phyloP scores from a whole-genome alignment of 2,797 vertebrate genomes.

The Aulostomus chinensis region DNA sequence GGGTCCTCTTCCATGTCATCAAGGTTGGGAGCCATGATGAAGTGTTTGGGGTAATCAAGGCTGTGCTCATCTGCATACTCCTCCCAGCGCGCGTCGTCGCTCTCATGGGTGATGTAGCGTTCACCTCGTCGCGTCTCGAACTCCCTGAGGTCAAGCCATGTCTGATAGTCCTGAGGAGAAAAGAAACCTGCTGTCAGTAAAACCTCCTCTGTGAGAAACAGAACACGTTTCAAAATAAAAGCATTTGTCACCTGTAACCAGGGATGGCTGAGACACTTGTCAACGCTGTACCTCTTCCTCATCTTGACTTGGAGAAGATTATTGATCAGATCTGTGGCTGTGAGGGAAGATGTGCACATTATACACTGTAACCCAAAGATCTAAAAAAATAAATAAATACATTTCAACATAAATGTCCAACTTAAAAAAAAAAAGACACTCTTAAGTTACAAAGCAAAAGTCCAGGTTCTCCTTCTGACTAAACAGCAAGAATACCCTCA shows the following conservation, averaged over 20 bases:
- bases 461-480: background rate
- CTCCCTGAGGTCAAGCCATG: slow-evolving; percentile 97
- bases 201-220: background rate
- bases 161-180: slow-evolving; percentile 91
- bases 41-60: slow-evolving; percentile 93
- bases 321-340: slow-evolving; percentile 97
- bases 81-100: slow-evolving; percentile 97
- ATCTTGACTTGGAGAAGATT: slow-evolving; percentile 99
- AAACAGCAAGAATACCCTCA: background rate
- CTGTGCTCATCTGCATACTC: slow-evolving; percentile 90
- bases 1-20: slow-evolving; percentile 99
- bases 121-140: slow-evolving; percentile 96
- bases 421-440: background rate
- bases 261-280: slow-evolving; percentile 97
- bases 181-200: background rate
- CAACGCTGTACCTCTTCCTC: slow-evolving; percentile 98
- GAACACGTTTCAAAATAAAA: background rate
- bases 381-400: too few relatives aligned
- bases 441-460: too few relatives aligned
- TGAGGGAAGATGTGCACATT: slow-evolving; percentile 11
- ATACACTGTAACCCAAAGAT: too few relatives aligned
- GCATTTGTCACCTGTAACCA: slow-evolving; percentile 91
- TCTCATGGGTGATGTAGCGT: slow-evolving; percentile 98
- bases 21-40: slow-evolving; percentile 97
- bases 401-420: background rate